These are phyloP conservation scores for Eucera pruinosa DNA, from an alignment of 2,888 invertebrate species.

Conservation along the genomic window DNA sequence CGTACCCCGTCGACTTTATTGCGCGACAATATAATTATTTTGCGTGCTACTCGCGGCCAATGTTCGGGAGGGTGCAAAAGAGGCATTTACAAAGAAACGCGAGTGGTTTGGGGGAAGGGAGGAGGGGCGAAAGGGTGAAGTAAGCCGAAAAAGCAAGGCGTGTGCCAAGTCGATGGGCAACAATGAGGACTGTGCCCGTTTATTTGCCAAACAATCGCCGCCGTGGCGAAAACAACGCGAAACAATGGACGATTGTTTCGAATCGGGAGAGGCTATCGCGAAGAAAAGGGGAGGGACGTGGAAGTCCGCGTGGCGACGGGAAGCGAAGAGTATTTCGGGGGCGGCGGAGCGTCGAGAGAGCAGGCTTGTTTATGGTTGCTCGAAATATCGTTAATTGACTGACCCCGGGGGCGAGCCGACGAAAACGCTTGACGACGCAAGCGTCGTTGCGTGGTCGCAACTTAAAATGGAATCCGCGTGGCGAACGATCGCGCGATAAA, in stretches of 20 bases:
- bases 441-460: neutral
- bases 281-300: constrained; percentile 15
- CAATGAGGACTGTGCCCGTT: constrained; percentile 67
- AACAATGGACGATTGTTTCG: constrained; percentile 63
- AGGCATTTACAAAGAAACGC: neutral
- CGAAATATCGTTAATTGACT: constrained; percentile 61
- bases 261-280: constrained; percentile 27
- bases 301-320: constrained; percentile 28
- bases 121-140: neutral
- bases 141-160: constrained; percentile 61
- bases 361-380: constrained; percentile 43
- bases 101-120: neutral
- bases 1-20: constrained; percentile 73
- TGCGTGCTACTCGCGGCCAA: constrained; percentile 45
- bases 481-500: constrained; percentile 37
- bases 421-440: constrained; percentile 20
- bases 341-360: constrained; percentile 22
- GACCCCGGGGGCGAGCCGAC: constrained; percentile 18
- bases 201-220: constrained; percentile 76
- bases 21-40: constrained; percentile 80
- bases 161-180: constrained; percentile 66
- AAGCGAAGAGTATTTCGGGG: constrained; percentile 52
- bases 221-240: constrained; percentile 55
- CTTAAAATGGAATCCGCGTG: constrained; percentile 35
- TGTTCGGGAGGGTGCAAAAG: neutral